Evolutionary conservation across 2,888 invertebrate species (phyloP), one percentile per base, ranked within the genome.

Genomic region (Archips crataeganus): DNA sequence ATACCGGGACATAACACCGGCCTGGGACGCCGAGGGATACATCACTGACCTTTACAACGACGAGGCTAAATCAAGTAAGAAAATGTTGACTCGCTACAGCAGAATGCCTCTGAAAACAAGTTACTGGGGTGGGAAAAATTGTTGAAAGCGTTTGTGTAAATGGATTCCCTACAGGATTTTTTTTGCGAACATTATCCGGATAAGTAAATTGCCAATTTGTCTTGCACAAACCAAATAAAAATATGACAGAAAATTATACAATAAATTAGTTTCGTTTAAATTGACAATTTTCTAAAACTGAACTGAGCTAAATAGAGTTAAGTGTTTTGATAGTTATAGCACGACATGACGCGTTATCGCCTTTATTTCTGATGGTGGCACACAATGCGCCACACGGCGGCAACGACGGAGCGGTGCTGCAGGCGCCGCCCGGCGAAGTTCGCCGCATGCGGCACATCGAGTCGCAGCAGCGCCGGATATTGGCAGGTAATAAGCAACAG

Each of bases 341-440:
- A 6, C 82, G 88, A 0, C 97, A 97, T 80, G 91, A 96, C 76
- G 79, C 80, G 0, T 84, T 91, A 51, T 87, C 87, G 10, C 98
- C 98, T 0, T 88, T 99, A 74, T 98, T 98, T 83, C 90, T 99
- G 76, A 96, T 97, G 90, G 82, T 99, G 61, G 95, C 96, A 0
- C 98, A 98, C 87, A 92, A 96, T 61, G 98, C 98, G 0, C 96
- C 97, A 0, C 99, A 99, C 85, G 95, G 97, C 0, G 97, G 95
- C 6, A 97, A 97, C 82, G 93, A 94, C 0, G 96, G 96, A 66
- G 95, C 96, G 11, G 95, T 95, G 0, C 87, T 98, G 74, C 97
- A 98, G 85, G 97, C 97, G 0, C 97, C 97, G 0, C 94, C 95
- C 45, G 95, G 96, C 75, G 95, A 95, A 51, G 95, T 98, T 3